Conservation (phyloP, 2,888 invertebrate genomes). For the Lasiommata megera region DNA sequence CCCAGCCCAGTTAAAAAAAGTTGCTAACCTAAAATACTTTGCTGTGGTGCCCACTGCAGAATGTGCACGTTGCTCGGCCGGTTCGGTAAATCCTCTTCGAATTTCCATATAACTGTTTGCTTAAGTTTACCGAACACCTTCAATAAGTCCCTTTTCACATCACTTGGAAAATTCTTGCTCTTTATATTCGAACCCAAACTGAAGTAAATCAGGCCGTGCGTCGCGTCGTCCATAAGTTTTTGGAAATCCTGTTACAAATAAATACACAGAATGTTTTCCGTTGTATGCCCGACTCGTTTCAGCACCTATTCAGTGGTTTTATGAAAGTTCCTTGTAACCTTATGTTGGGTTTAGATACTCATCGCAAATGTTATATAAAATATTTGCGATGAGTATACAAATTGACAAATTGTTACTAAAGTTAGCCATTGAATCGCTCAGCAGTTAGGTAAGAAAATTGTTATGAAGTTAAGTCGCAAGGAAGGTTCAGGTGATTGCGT, state of each 20-base stretch:
- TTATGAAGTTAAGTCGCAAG: too few species aligned
- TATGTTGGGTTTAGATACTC: too few species aligned
- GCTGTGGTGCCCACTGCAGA: constrained; percentile 66
- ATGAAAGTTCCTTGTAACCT: too few species aligned
- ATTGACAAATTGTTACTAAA: too few species aligned
- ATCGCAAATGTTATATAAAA: too few species aligned
- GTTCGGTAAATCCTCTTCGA: constrained; percentile 46
- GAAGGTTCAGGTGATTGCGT: too few species aligned
- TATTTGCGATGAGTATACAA: too few species aligned
- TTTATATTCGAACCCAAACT: constrained; percentile 60
- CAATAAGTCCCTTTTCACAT: constrained; percentile 42
- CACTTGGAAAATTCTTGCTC: constrained; percentile 47
- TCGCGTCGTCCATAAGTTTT: constrained; percentile 50
- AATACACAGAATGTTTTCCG: background rate
- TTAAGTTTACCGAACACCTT: constrained; percentile 51
- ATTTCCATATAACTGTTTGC: constrained; percentile 64
- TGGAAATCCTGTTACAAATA: constrained; percentile 58
- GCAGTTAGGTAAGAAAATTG: too few species aligned
- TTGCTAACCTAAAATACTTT: constrained; percentile 43
- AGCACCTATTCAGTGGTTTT: too few species aligned
- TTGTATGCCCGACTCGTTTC: background rate
- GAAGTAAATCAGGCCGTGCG: constrained; percentile 62
- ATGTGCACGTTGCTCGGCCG: constrained; percentile 66
- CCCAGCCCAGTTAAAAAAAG: background rate
- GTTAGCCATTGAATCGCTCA: too few species aligned